These are phyloP conservation scores for Epizoanthus illoricatus DNA, from an alignment of 92 coral and sea anemone species.

Conservation along the genomic window DNA sequence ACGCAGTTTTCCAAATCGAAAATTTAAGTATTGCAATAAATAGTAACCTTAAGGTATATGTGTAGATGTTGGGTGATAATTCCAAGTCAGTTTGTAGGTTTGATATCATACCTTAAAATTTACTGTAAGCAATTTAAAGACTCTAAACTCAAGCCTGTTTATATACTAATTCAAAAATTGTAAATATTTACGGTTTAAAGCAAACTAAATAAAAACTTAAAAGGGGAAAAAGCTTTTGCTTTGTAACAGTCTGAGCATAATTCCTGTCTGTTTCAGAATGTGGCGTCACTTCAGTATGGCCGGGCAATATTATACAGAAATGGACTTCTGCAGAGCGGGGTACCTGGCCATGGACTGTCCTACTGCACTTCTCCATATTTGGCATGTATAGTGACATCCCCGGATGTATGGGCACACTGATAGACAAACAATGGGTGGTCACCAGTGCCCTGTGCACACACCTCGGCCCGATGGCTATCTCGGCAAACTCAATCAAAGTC, in stretches of 20 bases:
- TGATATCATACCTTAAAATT: too few species aligned
- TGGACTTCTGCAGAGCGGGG: slow-evolving; percentile 70
- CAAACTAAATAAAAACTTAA: too few species aligned
- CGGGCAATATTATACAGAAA: slow-evolving; percentile 47
- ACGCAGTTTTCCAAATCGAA: too few species aligned
- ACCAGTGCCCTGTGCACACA: slow-evolving; percentile 77
- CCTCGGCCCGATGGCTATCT: slow-evolving; percentile 48
- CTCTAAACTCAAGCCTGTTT: too few species aligned
- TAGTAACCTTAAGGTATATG: too few species aligned
- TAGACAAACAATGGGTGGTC: slow-evolving; percentile 85
- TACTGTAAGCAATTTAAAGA: too few species aligned
- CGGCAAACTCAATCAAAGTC: slow-evolving; percentile 53
- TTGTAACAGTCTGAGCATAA: neutral
- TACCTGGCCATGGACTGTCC: slow-evolving; percentile 92
- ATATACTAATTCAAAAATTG: too few species aligned
- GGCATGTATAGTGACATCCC: slow-evolving; percentile 42
- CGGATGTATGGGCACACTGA: slow-evolving; percentile 90
- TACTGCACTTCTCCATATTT: slow-evolving; percentile 64
- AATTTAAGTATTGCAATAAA: too few species aligned
- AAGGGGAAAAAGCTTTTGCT: neutral
- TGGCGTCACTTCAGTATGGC: slow-evolving; percentile 68
- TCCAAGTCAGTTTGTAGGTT: too few species aligned
- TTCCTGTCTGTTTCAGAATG: slow-evolving; percentile 63
- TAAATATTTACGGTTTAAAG: too few species aligned
- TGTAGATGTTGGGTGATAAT: too few species aligned